Evolutionary conservation across 1,140 invertebrate genomes (phyloP), one percentile per base, ranked within the genome.

Genomic region (Diabrotica virgifera): DNA sequence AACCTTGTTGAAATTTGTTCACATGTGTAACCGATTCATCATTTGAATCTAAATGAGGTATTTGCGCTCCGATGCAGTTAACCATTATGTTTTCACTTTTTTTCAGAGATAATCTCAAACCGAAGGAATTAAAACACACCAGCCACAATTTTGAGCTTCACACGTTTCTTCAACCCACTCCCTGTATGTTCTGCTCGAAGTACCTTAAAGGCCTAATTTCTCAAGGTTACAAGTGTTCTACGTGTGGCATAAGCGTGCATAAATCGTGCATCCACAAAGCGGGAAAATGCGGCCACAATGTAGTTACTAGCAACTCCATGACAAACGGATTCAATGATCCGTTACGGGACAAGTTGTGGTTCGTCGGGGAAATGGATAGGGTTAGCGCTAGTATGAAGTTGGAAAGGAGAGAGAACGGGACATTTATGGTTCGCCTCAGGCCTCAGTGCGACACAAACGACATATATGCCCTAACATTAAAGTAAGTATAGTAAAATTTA

Each of bases 341-440:
- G 8, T 64, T 75, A 36, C 60, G 59, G 36, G 60, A 70, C 38
- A 72, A 75, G 57, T 63, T 75, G 35, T 74, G 86, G 90, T 93
- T 91, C 81, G 93, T 93, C 37, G 92, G 92, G 14, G 90, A 91
- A 80, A 94, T 96, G 92, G 90, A 90, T 12, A 84, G 95, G 64
- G 90, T 93, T 68, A 85, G 82, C 59, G 95, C 95, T 6, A 86
- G 89, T n/a, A 82, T 83, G 63, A 86, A 89, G 52, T 80, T 97
- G 40, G 89, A 94, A 78, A 81, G 85, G 52, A 85, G 93, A 51
- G 86, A 89, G 69, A 88, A 94, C 79, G 94, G 95, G 64, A 95
- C 95, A 2, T 97, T 93, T 81, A 84, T 97, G 74, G 83, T 98
- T 54, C 82, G 95, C 54, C 88, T 94, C 63, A 86, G 93, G 59